Percentiles rank a stretch among this genome's conserved stretches.
Conservation (phyloP, 2,888 invertebrate species). For the Epinotia demarniana region DNA sequence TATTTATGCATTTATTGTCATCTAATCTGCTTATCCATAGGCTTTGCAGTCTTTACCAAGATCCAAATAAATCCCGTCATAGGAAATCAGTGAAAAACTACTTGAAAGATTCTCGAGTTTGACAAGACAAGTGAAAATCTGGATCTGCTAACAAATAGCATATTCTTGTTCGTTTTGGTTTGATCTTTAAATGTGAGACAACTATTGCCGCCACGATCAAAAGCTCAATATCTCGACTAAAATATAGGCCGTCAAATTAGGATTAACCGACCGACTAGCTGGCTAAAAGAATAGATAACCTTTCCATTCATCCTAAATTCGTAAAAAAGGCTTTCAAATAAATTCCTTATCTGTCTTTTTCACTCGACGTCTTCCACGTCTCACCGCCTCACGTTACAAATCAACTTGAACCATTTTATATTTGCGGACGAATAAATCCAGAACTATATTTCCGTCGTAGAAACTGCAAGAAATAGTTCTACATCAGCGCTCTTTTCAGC, state of each 20-base stretch:
- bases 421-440: slow-evolving; percentile 8
- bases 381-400: slow-evolving; percentile 29
- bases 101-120: too few relatives aligned
- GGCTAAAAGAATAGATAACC: slow-evolving; percentile 16
- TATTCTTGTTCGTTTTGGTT: too few relatives aligned
- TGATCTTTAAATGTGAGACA: too few relatives aligned
- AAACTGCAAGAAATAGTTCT: not conserved
- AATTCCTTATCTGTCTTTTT: slow-evolving; percentile 34
- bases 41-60: too few relatives aligned
- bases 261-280: not conserved
- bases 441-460: not conserved
- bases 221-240: not conserved
- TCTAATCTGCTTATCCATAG: too few relatives aligned
- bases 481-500: not conserved
- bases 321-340: slow-evolving; percentile 28
- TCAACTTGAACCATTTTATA: slow-evolving; percentile 13
- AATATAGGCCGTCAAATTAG: not conserved
- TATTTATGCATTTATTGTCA: too few relatives aligned
- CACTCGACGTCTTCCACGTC: slow-evolving; percentile 32
- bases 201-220: too few relatives aligned
- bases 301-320: slow-evolving; percentile 30
- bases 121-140: too few relatives aligned
- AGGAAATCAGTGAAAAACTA: too few relatives aligned
- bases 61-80: too few relatives aligned
- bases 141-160: too few relatives aligned